Base-by-base conservation (phyloP, 1,140 invertebrate genomes). In the Dysdera silvatica region DNA sequence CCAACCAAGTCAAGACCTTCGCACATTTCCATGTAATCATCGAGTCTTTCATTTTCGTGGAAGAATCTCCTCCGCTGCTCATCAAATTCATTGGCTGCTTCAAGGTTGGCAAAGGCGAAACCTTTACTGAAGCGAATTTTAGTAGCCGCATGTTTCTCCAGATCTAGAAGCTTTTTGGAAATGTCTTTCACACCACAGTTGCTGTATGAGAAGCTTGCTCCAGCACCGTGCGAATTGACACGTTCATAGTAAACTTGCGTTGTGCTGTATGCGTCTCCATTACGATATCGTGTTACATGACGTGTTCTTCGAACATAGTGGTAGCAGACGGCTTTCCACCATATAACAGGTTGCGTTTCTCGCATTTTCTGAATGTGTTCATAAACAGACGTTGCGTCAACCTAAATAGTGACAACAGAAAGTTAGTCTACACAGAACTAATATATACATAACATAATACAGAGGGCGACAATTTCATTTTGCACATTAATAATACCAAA, bases 301-400 rank as follows among this genome's bases (percentile, higher is more conserved):
- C 87, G 77, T 70, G 88, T 88, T 61, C 87, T 79, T 41, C 88
- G 74, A 28, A 89, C 84, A 72, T 91, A 91, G 76, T 92, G 89
- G 75, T 91, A 91, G 71, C 87, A 90, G 45, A 89, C 82, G 16
- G 87, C 87, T 72, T 90, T 91, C 89, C 89, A 92, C 88, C 89
- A 91, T 23, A 91, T 85, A 58, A 88, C 83, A 0, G 89, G 88
- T 56, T 83, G 81, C 2, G 87, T 84, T 33, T 82, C 79, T 61
- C 83, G 79, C 80, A 91, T 82, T 51, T 83, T 79, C 51, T 82
- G 78, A 16, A 89, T 81, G 71, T 84, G 82, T 10, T 85, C 80
- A 51, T 85, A 80, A 23, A 88, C 84, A 4, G 82, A 79, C 7
- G 80, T 80, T 10, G 59, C 60, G 49, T 67, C 64, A 26, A 58